Percentiles rank a stretch among this genome's conserved stretches.
These are phyloP conservation scores for Galleria mellonella DNA, from an alignment of 1,140 invertebrate species.

Conservation along the genomic window DNA sequence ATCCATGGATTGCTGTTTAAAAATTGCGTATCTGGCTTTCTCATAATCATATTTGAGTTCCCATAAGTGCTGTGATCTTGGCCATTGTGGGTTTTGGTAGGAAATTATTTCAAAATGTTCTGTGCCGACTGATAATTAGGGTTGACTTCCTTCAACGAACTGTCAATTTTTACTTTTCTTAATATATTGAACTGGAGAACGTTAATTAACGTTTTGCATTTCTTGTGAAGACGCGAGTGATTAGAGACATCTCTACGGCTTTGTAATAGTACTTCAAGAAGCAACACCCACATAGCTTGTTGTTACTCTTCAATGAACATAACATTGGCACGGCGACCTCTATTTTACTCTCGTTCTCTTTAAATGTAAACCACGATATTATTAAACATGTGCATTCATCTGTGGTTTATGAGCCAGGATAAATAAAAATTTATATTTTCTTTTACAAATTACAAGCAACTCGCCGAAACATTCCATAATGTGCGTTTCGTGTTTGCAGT, in stretches of 20 bases:
- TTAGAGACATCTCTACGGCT: slow-evolving; percentile 13
- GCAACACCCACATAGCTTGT: slow-evolving; percentile 48
- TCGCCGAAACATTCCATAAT: slow-evolving; percentile 54
- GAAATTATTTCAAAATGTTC: slow-evolving; percentile 46
- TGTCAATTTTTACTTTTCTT: slow-evolving; percentile 65
- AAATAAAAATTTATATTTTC: slow-evolving; percentile 16
- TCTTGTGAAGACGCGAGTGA: not conserved
- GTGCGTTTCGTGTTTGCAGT: slow-evolving; percentile 43
- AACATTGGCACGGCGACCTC: slow-evolving; percentile 64
- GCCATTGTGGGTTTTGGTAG: slow-evolving; percentile 20
- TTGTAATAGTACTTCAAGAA: slow-evolving; percentile 22
- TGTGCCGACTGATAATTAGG: slow-evolving; percentile 55
- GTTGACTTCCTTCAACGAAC: slow-evolving; percentile 58
- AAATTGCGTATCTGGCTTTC: slow-evolving; percentile 43
- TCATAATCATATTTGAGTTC: slow-evolving; percentile 26
- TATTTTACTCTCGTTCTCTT: slow-evolving; percentile 44
- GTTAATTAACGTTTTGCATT: not conserved
- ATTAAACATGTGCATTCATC: slow-evolving; percentile 12
- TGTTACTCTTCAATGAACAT: slow-evolving; percentile 71
- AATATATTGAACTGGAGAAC: slow-evolving; percentile 25
- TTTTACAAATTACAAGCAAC: slow-evolving; percentile 13
- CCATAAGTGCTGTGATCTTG: slow-evolving; percentile 29
- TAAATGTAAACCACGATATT: slow-evolving; percentile 30
- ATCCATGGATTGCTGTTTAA: slow-evolving; percentile 46
- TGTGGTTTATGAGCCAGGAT: slow-evolving; percentile 6